A percentile compares a stretch with the other conserved stretches of the same genome.
Conservation (phyloP, 2,888 invertebrate species). For the Mesorhabditis spiculigera region DNA sequence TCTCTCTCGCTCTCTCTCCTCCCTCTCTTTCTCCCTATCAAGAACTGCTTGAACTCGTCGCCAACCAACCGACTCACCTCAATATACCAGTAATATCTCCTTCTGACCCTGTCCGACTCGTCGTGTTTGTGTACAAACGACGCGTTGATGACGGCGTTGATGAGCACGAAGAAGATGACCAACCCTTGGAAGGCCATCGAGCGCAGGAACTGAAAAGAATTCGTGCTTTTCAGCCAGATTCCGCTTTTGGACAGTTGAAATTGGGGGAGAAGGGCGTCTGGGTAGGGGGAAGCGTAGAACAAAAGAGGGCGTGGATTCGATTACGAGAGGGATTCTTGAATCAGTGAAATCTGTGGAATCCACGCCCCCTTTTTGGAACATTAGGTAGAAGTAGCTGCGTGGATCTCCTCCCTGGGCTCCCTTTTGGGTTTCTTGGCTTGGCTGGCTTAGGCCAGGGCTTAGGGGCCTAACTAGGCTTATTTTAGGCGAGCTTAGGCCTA, state of each 20-base stretch:
- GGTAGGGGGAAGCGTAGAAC: neutral
- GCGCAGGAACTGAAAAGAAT: slow-evolving; percentile 68
- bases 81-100: slow-evolving; percentile 52
- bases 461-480: too few species aligned
- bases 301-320: too few species aligned
- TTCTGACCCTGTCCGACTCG: slow-evolving; percentile 62
- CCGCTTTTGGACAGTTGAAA: slow-evolving; percentile 3
- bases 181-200: slow-evolving; percentile 76
- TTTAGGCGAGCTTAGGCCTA: too few species aligned
- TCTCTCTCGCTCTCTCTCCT: too few species aligned
- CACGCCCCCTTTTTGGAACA: too few species aligned
- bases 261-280: neutral
- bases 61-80: slow-evolving; percentile 41
- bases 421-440: too few species aligned
- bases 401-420: too few species aligned
- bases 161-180: slow-evolving; percentile 89
- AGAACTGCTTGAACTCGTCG: neutral
- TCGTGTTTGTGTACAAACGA: slow-evolving; percentile 92
- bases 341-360: too few species aligned
- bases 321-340: too few species aligned
- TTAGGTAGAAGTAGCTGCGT: too few species aligned
- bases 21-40: too few species aligned
- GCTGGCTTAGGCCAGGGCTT: too few species aligned
- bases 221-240: neutral
- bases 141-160: slow-evolving; percentile 91